Conservation (phyloP, 2,113 vertebrate species). For the Danionella cerebrum region DNA sequence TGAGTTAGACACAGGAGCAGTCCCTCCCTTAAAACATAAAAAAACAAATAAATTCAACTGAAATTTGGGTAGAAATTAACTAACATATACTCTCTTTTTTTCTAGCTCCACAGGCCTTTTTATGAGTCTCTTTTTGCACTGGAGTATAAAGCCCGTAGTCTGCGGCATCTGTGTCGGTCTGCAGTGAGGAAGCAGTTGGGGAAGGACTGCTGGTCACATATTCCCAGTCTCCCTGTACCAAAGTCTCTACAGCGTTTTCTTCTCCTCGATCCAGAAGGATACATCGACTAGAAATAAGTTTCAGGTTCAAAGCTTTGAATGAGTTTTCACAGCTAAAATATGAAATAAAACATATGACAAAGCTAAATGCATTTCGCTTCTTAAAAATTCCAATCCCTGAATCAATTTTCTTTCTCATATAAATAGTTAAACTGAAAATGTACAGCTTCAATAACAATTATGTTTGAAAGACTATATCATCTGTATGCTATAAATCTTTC, state of each 20-base stretch:
- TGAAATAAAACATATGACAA: neutral
- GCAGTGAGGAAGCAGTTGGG: constrained; percentile 43
- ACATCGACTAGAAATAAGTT: constrained; percentile 36
- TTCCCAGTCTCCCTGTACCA: constrained; percentile 62
- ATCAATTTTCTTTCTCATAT: too few relatives aligned
- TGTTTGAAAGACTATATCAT: neutral
- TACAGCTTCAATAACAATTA: too few relatives aligned
- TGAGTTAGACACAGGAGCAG: too few relatives aligned
- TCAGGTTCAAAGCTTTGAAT: too few relatives aligned
- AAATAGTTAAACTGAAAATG: neutral
- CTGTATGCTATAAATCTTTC: neutral
- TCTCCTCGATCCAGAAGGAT: constrained; percentile 60
- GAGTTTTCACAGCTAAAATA: too few relatives aligned
- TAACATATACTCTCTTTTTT: neutral
- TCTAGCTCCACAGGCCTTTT: constrained; percentile 54
- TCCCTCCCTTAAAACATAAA: too few relatives aligned
- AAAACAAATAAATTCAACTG: too few relatives aligned
- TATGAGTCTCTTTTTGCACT: constrained; percentile 57
- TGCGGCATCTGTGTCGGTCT: constrained; percentile 62
- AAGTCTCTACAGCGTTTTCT: constrained; percentile 50
- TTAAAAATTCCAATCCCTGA: too few relatives aligned
- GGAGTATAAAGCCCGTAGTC: constrained; percentile 36
- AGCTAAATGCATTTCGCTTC: too few relatives aligned
- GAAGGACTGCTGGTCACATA: constrained; percentile 45
- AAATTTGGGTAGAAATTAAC: too few relatives aligned